Evolutionary conservation across 2,888 invertebrate species (phyloP).

Genomic region (Cheilosia impressa): DNA sequence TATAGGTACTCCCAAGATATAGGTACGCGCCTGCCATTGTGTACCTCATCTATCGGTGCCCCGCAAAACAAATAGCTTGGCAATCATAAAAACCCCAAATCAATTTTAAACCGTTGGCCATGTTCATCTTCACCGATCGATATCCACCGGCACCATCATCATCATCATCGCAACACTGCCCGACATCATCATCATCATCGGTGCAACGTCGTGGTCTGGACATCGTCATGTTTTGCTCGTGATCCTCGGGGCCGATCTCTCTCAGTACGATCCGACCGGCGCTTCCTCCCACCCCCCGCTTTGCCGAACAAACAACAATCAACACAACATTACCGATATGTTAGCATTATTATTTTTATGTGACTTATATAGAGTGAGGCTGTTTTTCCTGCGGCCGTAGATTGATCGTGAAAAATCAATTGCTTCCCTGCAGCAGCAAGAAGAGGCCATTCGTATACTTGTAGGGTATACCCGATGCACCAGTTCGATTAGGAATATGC

Average conservation of each 20-base stretch:
- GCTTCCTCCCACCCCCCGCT: background rate
- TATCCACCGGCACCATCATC: conserved; percentile 3
- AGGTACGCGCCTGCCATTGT: background rate
- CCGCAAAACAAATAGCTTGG: conserved; percentile 48
- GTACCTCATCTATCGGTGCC: conserved; percentile 15
- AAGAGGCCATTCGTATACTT: background rate
- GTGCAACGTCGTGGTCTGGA: conserved; percentile 37
- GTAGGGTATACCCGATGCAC: background rate
- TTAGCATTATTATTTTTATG: conserved; percentile 70
- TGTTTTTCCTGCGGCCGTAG: conserved; percentile 31
- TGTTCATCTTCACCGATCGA: conserved; percentile 50
- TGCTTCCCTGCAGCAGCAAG: conserved; percentile 39
- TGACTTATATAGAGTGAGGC: conserved; percentile 70
- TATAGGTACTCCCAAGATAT: too few species aligned
- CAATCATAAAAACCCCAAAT: conserved; percentile 66
- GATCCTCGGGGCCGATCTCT: conserved; percentile 30
- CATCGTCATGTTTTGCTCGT: conserved; percentile 43
- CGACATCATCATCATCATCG: conserved; percentile 34
- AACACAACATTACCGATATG: conserved; percentile 73
- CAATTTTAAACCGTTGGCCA: conserved; percentile 60
- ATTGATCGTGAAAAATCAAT: conserved; percentile 59
- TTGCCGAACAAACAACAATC: conserved; percentile 63
- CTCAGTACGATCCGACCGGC: background rate
- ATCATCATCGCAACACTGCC: conserved; percentile 19
- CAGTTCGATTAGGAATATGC: background rate